Conservation (phyloP, 2,888 invertebrate genomes). For the Leptinotarsa rubiginosa region DNA sequence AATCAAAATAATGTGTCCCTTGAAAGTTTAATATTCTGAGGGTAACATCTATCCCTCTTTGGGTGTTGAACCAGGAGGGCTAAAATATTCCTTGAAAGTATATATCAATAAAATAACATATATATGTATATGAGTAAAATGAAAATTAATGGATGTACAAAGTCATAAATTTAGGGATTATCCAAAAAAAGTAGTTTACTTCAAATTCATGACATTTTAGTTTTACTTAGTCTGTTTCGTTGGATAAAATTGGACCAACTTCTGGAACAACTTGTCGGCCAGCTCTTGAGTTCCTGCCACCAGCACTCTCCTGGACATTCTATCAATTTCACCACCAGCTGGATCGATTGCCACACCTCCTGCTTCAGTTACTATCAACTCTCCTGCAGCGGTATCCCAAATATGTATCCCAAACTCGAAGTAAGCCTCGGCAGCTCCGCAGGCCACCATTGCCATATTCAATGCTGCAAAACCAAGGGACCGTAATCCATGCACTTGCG, state of each 20-base stretch:
- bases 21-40: too few relatives aligned
- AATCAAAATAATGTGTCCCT: too few relatives aligned
- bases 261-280: constrained; percentile 75
- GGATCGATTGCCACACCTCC: constrained; percentile 93
- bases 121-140: too few relatives aligned
- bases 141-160: too few relatives aligned
- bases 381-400: constrained; percentile 94
- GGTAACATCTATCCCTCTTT: too few relatives aligned
- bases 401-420: constrained; percentile 95
- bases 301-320: constrained; percentile 83
- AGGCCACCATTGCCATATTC: constrained; percentile 93
- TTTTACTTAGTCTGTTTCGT: constrained; percentile 63
- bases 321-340: constrained; percentile 82
- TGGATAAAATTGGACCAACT: constrained; percentile 80
- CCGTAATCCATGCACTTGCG: constrained; percentile 81
- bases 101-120: too few relatives aligned
- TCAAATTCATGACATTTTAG: too few relatives aligned
- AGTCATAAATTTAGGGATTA: too few relatives aligned
- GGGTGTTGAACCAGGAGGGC: too few relatives aligned
- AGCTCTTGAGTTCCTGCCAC: constrained; percentile 81
- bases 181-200: too few relatives aligned
- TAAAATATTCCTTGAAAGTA: too few relatives aligned
- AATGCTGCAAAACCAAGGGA: constrained; percentile 92
- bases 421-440: constrained; percentile 88
- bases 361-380: constrained; percentile 91